These are phyloP conservation scores for Drosophila ficusphila DNA, from an alignment of 1,140 invertebrate species.

Conservation along the genomic window DNA sequence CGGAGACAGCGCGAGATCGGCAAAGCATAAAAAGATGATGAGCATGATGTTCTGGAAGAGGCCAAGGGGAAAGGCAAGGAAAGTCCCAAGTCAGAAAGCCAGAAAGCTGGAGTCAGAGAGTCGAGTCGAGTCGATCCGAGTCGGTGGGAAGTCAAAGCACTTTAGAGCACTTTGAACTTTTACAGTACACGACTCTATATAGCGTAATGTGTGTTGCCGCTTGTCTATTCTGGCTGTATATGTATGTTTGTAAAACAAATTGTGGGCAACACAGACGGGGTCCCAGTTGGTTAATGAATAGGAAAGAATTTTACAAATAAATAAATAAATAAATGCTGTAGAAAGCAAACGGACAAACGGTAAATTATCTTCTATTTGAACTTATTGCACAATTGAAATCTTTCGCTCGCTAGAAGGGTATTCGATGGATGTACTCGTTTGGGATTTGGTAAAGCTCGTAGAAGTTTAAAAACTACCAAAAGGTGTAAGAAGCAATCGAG, in stretches of 20 bases:
- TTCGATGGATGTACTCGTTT: not conserved
- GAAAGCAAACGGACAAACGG: conserved; percentile 20
- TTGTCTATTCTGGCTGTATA: not conserved
- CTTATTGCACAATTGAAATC: conserved; percentile 15
- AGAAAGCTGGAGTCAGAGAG: conserved; percentile 11
- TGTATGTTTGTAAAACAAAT: conserved; percentile 29
- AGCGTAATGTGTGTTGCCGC: conserved; percentile 12
- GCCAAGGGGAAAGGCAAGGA: conserved; percentile 17
- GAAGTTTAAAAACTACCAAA: not conserved
- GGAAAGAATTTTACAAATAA: conserved; percentile 41
- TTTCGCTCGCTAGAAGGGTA: not conserved
- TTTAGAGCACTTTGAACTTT: conserved; percentile 71
- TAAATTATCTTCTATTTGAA: conserved; percentile 20
- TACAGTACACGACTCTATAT: conserved; percentile 29
- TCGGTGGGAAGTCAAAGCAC: conserved; percentile 71
- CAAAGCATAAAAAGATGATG: conserved; percentile 52
- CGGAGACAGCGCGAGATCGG: conserved; percentile 19
- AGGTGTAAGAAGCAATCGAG: too few species aligned
- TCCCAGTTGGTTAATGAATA: conserved; percentile 51
- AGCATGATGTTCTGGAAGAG: conserved; percentile 39
- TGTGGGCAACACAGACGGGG: conserved; percentile 14
- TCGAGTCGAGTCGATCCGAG: not conserved
- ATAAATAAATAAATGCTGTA: conserved; percentile 35
- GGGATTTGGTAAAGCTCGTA: too few species aligned
- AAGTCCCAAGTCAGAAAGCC: conserved; percentile 22